A percentile compares a stretch with the other conserved stretches of the same genome.
Evolutionary conservation across 1,140 invertebrate species (phyloP).

Genomic region (Drosophila ambigua): DNA sequence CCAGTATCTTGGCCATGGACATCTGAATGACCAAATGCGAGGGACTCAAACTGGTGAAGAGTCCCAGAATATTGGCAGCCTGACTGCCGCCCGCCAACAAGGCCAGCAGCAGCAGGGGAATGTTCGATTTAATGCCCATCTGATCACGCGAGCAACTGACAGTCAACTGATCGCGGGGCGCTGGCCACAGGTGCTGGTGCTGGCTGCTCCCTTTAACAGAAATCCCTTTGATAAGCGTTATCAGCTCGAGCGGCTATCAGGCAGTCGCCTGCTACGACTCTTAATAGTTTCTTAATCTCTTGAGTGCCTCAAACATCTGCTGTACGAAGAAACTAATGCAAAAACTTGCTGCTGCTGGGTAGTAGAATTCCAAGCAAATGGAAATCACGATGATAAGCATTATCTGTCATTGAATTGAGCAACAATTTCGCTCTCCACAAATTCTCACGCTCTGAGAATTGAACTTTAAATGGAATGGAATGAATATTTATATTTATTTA

Average conservation of each 20-base stretch:
- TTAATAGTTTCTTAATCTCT: background rate
- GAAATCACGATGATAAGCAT: too few species aligned
- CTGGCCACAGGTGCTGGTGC: too few species aligned
- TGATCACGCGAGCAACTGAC: background rate
- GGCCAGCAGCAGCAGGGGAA: conserved; percentile 12
- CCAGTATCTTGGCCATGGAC: conserved; percentile 63
- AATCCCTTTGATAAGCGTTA: conserved; percentile 15
- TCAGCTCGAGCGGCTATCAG: conserved; percentile 9
- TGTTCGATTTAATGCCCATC: conserved; percentile 24
- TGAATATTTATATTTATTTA: too few species aligned
- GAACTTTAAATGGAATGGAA: too few species aligned
- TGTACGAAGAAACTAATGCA: too few species aligned
- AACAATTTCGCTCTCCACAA: too few species aligned
- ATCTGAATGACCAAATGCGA: conserved; percentile 75
- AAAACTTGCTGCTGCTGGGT: too few species aligned
- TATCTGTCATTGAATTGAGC: too few species aligned
- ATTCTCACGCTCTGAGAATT: too few species aligned
- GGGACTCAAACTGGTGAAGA: conserved; percentile 67
- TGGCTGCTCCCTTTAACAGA: background rate
- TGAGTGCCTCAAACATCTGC: background rate
- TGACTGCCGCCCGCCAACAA: conserved; percentile 25
- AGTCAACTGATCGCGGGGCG: conserved; percentile 15
- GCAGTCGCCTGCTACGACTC: too few species aligned
- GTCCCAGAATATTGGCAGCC: conserved; percentile 63
- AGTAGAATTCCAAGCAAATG: too few species aligned